Percentiles rank a stretch among this genome's conserved stretches.
These are phyloP conservation scores for Pandemis cinnamomeana DNA, from an alignment of 2,888 invertebrate genomes.

Conservation along the genomic window DNA sequence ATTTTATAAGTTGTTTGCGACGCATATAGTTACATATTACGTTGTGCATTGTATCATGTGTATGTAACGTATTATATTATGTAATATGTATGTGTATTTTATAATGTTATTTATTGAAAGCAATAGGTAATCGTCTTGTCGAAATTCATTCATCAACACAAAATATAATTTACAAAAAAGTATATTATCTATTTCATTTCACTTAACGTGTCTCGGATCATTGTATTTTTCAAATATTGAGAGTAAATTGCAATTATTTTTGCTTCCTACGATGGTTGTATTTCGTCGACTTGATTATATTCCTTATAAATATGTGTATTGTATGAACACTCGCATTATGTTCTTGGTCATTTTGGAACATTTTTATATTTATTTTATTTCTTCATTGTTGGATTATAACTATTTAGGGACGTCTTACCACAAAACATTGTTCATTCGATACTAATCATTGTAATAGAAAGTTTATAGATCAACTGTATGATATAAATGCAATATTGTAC, in stretches of 20 bases:
- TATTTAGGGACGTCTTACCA: constrained; percentile 16
- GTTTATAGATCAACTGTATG: constrained; percentile 23
- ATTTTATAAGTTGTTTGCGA: constrained; percentile 63
- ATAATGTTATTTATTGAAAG: constrained; percentile 46
- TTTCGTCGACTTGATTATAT: constrained; percentile 40
- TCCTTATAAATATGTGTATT: constrained; percentile 23
- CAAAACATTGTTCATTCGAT: constrained; percentile 18
- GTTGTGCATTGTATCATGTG: constrained; percentile 46
- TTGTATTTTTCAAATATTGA: neutral
- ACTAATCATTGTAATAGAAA: constrained; percentile 21
- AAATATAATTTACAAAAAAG: constrained; percentile 5
- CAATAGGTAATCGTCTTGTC: constrained; percentile 44
- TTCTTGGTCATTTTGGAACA: constrained; percentile 35
- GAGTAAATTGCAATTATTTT: neutral
- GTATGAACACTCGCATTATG: constrained; percentile 33
- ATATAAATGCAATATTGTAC: constrained; percentile 11
- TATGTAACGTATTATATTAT: constrained; percentile 46
- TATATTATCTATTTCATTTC: neutral
- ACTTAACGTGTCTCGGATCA: neutral
- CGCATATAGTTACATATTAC: constrained; percentile 57
- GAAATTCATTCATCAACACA: constrained; percentile 42
- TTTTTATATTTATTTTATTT: constrained; percentile 38
- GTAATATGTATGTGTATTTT: constrained; percentile 44
- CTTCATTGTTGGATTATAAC: constrained; percentile 25
- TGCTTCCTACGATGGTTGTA: constrained; percentile 8